Evolutionary conservation across 2,113 vertebrate species (phyloP).

Genomic region (Onychostruthus taczanowskii): DNA sequence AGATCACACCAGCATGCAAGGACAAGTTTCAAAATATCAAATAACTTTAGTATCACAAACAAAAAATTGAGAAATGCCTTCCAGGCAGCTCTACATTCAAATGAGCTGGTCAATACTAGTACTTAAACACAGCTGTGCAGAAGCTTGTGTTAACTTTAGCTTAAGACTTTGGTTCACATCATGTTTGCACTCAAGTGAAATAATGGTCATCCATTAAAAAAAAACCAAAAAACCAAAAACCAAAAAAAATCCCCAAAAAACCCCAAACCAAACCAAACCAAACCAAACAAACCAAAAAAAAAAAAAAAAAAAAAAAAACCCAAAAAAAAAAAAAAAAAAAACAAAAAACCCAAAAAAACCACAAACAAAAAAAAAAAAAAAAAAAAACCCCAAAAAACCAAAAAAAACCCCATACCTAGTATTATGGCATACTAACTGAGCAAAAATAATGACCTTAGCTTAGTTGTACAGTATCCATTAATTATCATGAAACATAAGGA

Average conservation of each 20-base stretch:
- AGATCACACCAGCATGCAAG: background rate
- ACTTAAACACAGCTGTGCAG: background rate
- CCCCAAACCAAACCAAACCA: too few relatives aligned
- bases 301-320: too few relatives aligned
- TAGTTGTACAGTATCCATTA: background rate
- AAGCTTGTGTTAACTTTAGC: background rate
- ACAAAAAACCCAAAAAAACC: too few relatives aligned
- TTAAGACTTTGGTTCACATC: background rate
- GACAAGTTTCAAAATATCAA: background rate
- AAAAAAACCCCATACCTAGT: too few relatives aligned
- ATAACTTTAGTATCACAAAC: background rate
- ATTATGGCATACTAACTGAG: background rate
- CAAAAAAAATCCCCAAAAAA: too few relatives aligned
- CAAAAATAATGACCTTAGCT: background rate
- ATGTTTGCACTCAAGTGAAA: background rate
- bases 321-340: too few relatives aligned
- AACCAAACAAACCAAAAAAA: too few relatives aligned
- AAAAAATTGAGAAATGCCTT: background rate
- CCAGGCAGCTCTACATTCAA: background rate
- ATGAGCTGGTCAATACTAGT: background rate
- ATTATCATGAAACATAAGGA: background rate
- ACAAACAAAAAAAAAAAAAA: too few relatives aligned
- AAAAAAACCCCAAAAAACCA: too few relatives aligned
- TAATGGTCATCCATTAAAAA: background rate
- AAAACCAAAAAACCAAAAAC: too few relatives aligned